Conservation (phyloP, 1,140 invertebrate species). For the Drosophila repleta region DNA sequence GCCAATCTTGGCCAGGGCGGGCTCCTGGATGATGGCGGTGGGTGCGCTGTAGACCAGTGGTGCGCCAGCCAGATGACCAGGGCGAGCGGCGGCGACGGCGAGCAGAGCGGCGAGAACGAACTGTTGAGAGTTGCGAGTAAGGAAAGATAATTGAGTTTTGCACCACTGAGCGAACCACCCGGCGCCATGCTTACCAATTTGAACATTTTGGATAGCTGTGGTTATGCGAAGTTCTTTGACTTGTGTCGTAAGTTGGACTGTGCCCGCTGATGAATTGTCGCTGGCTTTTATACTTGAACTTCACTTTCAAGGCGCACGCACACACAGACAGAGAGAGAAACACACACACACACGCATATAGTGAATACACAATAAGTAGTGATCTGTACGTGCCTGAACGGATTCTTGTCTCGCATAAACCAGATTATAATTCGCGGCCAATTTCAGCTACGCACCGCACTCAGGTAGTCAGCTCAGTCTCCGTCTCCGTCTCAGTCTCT, state of each 20-base stretch:
- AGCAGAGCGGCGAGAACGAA: conserved; percentile 86
- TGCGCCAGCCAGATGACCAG: conserved; percentile 77
- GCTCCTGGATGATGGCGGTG: conserved; percentile 62
- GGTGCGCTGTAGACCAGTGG: conserved; percentile 66
- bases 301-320: conserved; percentile 33
- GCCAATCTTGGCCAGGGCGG: conserved; percentile 71
- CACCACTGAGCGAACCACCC: background rate
- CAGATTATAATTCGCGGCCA: conserved; percentile 73
- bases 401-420: conserved; percentile 61
- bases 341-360: conserved; percentile 19
- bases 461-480: conserved; percentile 7
- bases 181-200: conserved; percentile 82
- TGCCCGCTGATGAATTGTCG: conserved; percentile 49
- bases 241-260: conserved; percentile 64
- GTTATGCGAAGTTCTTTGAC: conserved; percentile 53
- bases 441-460: conserved; percentile 50
- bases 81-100: conserved; percentile 85
- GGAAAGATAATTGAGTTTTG: background rate
- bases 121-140: conserved; percentile 64
- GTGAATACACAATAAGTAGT: conserved; percentile 61
- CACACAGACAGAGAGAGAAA: no score
- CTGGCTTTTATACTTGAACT: conserved; percentile 78
- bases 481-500: no score
- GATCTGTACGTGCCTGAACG: conserved; percentile 71
- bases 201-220: conserved; percentile 72